Evolutionary conservation across 2,113 vertebrate species (phyloP), one percentile per base, ranked within the genome.

Genomic region (Callipepla squamata): DNA sequence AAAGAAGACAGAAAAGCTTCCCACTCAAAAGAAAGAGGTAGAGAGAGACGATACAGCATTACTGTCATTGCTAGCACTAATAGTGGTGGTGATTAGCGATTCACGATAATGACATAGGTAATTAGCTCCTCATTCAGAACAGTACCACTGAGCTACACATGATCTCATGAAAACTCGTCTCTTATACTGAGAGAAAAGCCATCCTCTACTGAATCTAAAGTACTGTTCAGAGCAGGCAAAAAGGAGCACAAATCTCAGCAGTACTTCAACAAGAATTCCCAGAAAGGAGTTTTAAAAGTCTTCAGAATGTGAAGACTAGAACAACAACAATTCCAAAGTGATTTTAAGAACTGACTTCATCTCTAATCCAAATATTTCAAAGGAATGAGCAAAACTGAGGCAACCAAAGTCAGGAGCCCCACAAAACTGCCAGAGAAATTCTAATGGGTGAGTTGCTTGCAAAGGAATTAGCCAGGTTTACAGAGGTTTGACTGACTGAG

Each of bases 41-140:
- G 44, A 23, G 58, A 42, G 62, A 63, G 51, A 57, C 9, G 34
- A 68, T 58, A 53, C 4, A 45, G 40, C 75, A 7, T 20, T 30
- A 47, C 69, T 51, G 69, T 67, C 83, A 58, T 9, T 21, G 50
- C 59, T 48, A 16, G 73, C 32, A 8, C 84, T 72, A 36, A 87
- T 1, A 44, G 87, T 4, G 77, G 62, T 32, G 45, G 1, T 42
- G 74, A 89, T 90, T 77, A 95, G 82, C 26, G 4, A 59, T 65
- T 81, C 13, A 3, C 45, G 48, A 74, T 44, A 68, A 68, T 72
- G 48, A n/a, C 66, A 4, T 2, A 34, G 70, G n/a, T 48, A 85
- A 89, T 93, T 77, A 91, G 59, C 70, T 80, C 63, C 80, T 92
- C 84, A 45, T 81, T 89, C 84, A 73, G 55, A 90, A 20, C 20